phyloP scores from a whole-genome alignment of 2,113 vertebrate genomes.

The Sciurus niger region DNA sequence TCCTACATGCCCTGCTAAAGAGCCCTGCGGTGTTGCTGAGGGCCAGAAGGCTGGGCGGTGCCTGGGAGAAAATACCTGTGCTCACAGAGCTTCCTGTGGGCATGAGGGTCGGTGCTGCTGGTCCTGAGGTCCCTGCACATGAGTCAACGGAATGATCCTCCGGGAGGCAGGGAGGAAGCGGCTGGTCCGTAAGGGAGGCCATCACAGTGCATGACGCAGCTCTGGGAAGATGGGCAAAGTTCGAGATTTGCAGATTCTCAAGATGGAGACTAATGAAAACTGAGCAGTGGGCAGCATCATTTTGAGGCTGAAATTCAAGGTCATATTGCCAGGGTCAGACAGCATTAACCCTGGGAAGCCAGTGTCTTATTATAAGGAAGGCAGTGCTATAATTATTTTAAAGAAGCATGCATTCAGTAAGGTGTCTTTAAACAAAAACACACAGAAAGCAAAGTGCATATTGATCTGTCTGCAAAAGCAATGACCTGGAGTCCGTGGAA shows the following conservation, averaged over 20 bases:
- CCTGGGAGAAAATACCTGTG: background rate
- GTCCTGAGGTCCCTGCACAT: background rate
- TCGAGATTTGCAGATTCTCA: background rate
- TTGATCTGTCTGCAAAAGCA: fast-evolving
- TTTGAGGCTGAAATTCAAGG: background rate
- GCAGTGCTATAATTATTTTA: background rate
- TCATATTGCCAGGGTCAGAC: fast-evolving
- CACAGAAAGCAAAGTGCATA: fast-evolving
- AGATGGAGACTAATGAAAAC: background rate
- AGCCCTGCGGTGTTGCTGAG: fast-evolving
- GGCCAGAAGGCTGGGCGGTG: background rate
- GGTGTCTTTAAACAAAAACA: background rate
- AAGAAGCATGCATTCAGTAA: background rate
- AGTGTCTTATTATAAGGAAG: background rate
- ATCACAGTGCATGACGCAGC: fast-evolving
- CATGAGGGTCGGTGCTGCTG: fast-evolving
- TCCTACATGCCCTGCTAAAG: fast-evolving
- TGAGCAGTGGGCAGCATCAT: fast-evolving
- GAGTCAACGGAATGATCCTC: fast-evolving
- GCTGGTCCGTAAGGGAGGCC: background rate
- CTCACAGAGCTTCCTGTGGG: background rate
- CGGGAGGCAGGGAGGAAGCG: background rate
- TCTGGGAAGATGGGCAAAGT: no score
- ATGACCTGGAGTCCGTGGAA: background rate
- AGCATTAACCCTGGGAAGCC: background rate